A percentile compares a stretch with the other conserved stretches of the same genome.
Evolutionary conservation across 1,140 invertebrate species (phyloP).

Genomic region (Ylistrum balloti): DNA sequence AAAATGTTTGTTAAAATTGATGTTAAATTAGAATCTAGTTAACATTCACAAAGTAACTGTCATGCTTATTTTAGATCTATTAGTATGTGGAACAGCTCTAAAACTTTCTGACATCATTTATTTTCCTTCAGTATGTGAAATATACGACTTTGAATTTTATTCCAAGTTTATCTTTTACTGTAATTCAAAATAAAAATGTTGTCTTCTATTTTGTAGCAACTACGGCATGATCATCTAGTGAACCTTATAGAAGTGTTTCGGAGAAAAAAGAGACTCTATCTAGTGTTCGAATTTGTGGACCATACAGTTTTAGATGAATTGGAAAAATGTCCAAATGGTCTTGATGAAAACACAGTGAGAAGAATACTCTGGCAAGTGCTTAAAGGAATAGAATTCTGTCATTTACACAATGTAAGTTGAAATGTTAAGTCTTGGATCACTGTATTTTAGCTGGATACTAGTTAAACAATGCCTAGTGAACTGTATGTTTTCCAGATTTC

Average conservation of each 20-base stretch:
- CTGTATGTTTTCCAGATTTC: too few species aligned
- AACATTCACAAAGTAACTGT: too few species aligned
- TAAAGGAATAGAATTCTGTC: conserved; percentile 93
- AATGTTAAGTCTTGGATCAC: neutral
- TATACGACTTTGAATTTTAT: too few species aligned
- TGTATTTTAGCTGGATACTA: neutral
- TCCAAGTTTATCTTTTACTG: too few species aligned
- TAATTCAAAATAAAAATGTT: too few species aligned
- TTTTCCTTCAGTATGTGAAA: too few species aligned
- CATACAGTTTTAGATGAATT: conserved; percentile 93
- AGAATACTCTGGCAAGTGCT: conserved; percentile 92
- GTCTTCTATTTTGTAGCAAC: conserved; percentile 86
- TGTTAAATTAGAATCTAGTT: too few species aligned
- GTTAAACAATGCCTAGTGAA: too few species aligned
- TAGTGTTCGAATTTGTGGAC: conserved; percentile 95
- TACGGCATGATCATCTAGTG: conserved; percentile 94
- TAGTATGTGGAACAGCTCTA: too few species aligned
- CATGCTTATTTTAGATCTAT: too few species aligned
- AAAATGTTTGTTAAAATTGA: too few species aligned
- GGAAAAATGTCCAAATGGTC: conserved; percentile 87
- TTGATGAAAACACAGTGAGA: conserved; percentile 88
- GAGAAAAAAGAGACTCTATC: conserved; percentile 90
- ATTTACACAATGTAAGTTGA: conserved; percentile 90
- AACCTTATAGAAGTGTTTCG: conserved; percentile 95
- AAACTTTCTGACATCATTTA: too few species aligned